Conservation (phyloP, 2,888 invertebrate species). For the Hypercompe scribonia region DNA sequence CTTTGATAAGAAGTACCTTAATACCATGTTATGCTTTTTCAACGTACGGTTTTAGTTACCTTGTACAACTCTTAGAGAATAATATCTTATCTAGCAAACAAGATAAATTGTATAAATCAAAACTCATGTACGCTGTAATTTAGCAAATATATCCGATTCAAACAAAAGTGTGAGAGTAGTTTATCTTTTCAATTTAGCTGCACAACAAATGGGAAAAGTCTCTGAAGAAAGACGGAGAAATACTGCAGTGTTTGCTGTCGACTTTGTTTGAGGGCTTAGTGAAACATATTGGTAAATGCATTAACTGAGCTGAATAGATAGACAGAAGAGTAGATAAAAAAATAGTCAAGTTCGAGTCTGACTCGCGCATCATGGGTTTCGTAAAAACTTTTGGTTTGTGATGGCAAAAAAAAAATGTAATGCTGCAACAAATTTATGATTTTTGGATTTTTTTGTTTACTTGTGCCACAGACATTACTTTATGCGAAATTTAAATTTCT, state of each 20-base stretch:
- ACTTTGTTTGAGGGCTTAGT: conserved; percentile 21
- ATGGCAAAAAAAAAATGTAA: too few species aligned
- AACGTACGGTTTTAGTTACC: too few species aligned
- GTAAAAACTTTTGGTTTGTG: too few species aligned
- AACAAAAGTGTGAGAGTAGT: neutral
- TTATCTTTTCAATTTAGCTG: neutral
- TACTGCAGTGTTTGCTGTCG: conserved; percentile 37
- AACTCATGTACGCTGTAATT: neutral
- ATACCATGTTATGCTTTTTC: too few species aligned
- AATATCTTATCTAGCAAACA: neutral
- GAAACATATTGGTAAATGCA: conserved; percentile 20
- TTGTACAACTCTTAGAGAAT: neutral
- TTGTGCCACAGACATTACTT: too few species aligned
- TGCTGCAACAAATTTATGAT: too few species aligned
- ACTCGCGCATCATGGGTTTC: too few species aligned
- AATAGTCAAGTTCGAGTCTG: too few species aligned
- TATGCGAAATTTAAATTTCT: too few species aligned
- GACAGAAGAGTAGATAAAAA: too few species aligned
- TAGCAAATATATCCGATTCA: neutral
- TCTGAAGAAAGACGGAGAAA: neutral
- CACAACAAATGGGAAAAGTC: neutral
- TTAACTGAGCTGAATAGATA: neutral
- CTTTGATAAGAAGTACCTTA: too few species aligned
- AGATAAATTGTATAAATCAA: neutral
- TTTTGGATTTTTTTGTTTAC: too few species aligned